Evolutionary conservation across 2,888 invertebrate genomes (phyloP).

Genomic region (Drosophila mettleri): DNA sequence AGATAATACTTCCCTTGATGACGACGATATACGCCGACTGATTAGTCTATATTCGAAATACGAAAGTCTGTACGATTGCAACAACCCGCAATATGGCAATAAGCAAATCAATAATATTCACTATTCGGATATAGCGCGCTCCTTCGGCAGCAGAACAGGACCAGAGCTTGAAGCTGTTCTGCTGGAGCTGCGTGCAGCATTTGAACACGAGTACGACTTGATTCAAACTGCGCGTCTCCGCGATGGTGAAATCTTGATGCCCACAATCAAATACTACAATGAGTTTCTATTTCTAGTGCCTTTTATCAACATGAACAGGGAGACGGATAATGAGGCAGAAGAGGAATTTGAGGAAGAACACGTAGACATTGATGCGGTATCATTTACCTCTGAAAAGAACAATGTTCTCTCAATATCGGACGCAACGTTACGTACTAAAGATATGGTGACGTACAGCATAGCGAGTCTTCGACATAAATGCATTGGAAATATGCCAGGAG

Average conservation of each 20-base stretch:
- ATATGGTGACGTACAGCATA: neutral
- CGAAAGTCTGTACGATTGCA: slow-evolving; percentile 54
- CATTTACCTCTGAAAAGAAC: neutral
- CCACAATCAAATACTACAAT: slow-evolving; percentile 53
- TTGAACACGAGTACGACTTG: slow-evolving; percentile 49
- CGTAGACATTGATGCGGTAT: neutral
- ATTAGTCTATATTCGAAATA: slow-evolving; percentile 45
- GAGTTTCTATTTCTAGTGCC: slow-evolving; percentile 64
- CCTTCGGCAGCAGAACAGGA: slow-evolving; percentile 28
- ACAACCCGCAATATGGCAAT: slow-evolving; percentile 48
- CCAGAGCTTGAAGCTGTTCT: slow-evolving; percentile 36
- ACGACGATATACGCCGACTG: slow-evolving; percentile 39
- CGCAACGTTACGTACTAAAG: neutral
- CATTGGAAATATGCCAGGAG: neutral
- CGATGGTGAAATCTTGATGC: slow-evolving; percentile 19
- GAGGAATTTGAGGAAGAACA: neutral
- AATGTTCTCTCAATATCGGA: neutral
- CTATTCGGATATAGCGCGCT: slow-evolving; percentile 44
- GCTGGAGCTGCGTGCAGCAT: slow-evolving; percentile 30
- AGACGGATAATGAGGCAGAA: neutral
- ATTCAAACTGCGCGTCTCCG: slow-evolving; percentile 34
- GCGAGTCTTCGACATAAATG: neutral
- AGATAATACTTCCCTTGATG: slow-evolving; percentile 10
- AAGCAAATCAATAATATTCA: slow-evolving; percentile 38
- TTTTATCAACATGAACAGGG: neutral